Conservation (phyloP, 2,888 invertebrate species). For the Metopia argyrocephala region DNA sequence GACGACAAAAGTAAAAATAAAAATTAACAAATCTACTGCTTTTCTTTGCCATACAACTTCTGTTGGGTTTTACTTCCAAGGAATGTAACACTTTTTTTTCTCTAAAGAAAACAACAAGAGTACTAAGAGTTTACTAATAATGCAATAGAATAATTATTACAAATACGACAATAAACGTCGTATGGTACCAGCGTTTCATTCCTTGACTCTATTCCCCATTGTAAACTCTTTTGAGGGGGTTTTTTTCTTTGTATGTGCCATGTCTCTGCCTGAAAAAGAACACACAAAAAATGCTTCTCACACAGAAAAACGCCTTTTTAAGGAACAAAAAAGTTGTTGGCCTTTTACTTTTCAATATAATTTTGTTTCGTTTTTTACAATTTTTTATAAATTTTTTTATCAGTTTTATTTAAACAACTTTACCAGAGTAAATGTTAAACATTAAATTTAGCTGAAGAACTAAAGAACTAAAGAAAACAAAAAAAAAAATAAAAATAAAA, state of each 20-base stretch:
- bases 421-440: constrained; percentile 38
- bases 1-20: not conserved
- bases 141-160: too few relatives aligned
- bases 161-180: too few relatives aligned
- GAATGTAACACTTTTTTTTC: constrained; percentile 54
- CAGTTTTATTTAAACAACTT: constrained; percentile 42
- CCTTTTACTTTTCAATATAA: constrained; percentile 51
- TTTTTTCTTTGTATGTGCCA: not conserved
- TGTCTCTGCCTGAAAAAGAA: not conserved
- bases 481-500: constrained; percentile 5
- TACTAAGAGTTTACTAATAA: not conserved
- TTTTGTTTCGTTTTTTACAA: not conserved
- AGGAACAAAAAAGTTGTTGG: constrained; percentile 38
- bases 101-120: not conserved
- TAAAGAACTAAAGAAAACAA: too few relatives aligned
- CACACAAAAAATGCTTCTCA: not conserved
- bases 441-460: not conserved
- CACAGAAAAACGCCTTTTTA: constrained; percentile 25
- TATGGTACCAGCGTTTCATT: not conserved
- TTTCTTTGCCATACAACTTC: not conserved
- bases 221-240: constrained; percentile 29
- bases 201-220: not conserved
- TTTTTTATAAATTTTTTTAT: not conserved
- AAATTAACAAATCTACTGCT: constrained; percentile 34
- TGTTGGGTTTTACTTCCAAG: constrained; percentile 6